Percentiles rank a stretch among this genome's conserved stretches.
phyloP scores from a whole-genome alignment of 2,113 vertebrate species.

The Collichthys lucidus region DNA sequence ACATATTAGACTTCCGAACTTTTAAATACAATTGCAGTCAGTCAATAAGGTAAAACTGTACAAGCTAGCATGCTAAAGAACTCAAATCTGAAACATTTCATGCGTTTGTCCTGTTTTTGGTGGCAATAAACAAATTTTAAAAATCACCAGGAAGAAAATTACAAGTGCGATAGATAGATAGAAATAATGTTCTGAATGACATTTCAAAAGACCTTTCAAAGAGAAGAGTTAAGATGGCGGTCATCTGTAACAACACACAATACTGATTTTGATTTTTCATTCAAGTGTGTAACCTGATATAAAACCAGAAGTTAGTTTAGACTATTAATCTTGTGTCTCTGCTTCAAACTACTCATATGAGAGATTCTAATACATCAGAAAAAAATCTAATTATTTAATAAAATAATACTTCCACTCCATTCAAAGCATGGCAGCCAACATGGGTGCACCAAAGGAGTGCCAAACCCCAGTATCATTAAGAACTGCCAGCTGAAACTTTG shows the following conservation, averaged over 20 bases:
- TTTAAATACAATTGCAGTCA: background rate
- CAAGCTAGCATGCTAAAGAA: background rate
- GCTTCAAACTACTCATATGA: background rate
- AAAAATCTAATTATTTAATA: background rate
- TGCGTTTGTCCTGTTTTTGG: background rate
- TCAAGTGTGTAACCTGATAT: background rate
- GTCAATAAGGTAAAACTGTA: background rate
- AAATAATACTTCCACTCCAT: background rate
- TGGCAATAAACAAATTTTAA: background rate
- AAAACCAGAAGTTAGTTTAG: background rate
- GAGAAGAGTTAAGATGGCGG: constrained; percentile 26
- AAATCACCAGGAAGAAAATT: background rate
- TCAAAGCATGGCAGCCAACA: constrained; percentile 6
- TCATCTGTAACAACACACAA: constrained; percentile 16
- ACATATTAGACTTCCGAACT: background rate
- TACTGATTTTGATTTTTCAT: background rate
- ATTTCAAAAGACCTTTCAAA: background rate
- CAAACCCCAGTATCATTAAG: background rate
- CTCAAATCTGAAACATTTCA: background rate
- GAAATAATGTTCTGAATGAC: background rate
- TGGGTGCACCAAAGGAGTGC: background rate
- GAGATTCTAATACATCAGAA: background rate
- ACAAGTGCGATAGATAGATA: background rate
- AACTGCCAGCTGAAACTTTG: background rate
- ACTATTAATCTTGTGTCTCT: background rate